Evolutionary conservation across 2,113 vertebrate species (phyloP).

Genomic region (Cromileptes altivelis): DNA sequence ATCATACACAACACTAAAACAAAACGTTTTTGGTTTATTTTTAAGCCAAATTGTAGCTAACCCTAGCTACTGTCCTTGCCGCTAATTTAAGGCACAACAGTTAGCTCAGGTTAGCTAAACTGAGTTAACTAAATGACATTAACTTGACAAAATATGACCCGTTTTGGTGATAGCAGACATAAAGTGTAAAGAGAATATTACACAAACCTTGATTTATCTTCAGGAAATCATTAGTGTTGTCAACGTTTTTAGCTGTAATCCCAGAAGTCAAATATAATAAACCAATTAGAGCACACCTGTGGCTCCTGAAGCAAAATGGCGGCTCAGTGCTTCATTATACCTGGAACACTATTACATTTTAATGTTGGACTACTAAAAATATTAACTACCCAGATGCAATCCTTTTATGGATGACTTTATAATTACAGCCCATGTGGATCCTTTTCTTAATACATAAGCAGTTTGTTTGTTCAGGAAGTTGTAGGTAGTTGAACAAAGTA

Average conservation of each 20-base stretch:
- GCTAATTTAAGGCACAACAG: neutral
- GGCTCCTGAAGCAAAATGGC: neutral
- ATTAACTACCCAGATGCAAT: neutral
- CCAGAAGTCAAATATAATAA: neutral
- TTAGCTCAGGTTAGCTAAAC: neutral
- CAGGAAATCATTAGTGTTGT: too few relatives aligned
- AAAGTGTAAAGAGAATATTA: neutral
- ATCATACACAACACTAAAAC: too few relatives aligned
- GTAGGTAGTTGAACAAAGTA: too few relatives aligned
- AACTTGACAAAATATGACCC: neutral
- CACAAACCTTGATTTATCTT: neutral
- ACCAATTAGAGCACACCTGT: neutral
- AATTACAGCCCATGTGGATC: neutral
- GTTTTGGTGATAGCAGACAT: neutral
- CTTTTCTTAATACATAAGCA: neutral
- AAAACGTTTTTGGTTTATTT: too few relatives aligned
- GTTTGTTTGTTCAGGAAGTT: too few relatives aligned
- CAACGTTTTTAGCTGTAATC: neutral
- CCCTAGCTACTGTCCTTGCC: too few relatives aligned
- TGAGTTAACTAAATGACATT: too few relatives aligned
- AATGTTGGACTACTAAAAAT: too few relatives aligned
- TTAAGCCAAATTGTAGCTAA: too few relatives aligned
- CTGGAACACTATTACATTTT: too few relatives aligned
- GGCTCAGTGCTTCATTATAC: neutral
- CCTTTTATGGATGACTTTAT: too few relatives aligned